Evolutionary conservation across 2,888 invertebrate genomes (phyloP), one percentile per base, ranked within the genome.

Genomic region (Leucophenga maculata): DNA sequence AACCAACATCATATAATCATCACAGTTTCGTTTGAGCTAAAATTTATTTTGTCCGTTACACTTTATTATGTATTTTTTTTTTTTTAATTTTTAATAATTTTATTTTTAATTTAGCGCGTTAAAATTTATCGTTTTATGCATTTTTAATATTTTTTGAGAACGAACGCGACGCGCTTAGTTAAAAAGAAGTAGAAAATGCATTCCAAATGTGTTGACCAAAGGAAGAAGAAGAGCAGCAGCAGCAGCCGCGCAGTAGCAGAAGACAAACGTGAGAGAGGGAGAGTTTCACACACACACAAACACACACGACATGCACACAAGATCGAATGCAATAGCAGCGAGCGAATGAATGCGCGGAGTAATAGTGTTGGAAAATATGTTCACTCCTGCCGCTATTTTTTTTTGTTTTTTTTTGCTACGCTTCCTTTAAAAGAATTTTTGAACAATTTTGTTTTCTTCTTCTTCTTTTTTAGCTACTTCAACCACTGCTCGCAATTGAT

Each of bases 1-100:
- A 39, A 64, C 44, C 32, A 64, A 64, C 62, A 64, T 46, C 22
- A 64, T 64, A 46, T n/a, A n/a, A n/a, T 31, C 13, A 50, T 16
- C 59, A 57, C 26, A 57, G 22, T 32, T 60, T 20, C 18, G 18
- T 18, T 32, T 60, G 8, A 20, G n/a, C 57, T 16, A 13, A n/a
- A 57, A 1, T 26, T 55, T 18, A 39, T 39, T 60, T 44, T 3
- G n/a, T 64, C 18, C 18, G 54, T 26, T 55, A 20, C n/a, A n/a
- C n/a, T n/a, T n/a, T 55, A 26, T 55, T 14, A 22, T 26, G 1
- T 26, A 11, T 55, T 22, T 55, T 11, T 26, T 26, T 55, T 26
- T 11, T 20, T 26, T 55, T 55, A 26, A 3, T 26, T 55, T 60
- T 22, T 60, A 4, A 4, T 39, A 2, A 2, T 64, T 48, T 4